Evolutionary conservation across 1,140 invertebrate species (phyloP).

Genomic region (Tribolium castaneum): DNA sequence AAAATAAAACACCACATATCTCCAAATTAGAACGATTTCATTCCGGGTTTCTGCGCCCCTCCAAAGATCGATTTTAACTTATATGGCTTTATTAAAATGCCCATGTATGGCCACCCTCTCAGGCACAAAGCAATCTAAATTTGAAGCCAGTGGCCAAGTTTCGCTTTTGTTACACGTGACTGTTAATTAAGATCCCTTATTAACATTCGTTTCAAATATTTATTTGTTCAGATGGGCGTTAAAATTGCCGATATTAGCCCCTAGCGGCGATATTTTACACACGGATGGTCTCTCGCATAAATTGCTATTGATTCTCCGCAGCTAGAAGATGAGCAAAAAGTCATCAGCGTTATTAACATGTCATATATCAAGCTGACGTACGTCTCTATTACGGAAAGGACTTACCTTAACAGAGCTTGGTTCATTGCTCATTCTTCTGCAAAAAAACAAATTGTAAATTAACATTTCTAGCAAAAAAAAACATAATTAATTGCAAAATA

Average conservation of each 20-base stretch:
- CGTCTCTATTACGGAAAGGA: too few relatives aligned
- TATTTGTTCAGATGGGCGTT: conserved; percentile 36
- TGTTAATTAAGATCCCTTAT: conserved; percentile 37
- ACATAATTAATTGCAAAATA: background rate
- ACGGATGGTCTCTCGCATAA: background rate
- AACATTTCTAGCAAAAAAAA: background rate
- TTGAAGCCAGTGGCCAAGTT: conserved; percentile 32
- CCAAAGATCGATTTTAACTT: conserved; percentile 32
- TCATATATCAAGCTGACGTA: background rate
- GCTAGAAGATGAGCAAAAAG: conserved; percentile 10
- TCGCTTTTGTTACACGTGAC: conserved; percentile 28
- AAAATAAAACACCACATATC: background rate
- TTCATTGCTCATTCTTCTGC: background rate
- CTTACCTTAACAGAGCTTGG: too few relatives aligned
- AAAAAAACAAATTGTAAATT: background rate
- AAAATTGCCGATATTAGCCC: conserved; percentile 31
- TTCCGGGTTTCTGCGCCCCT: background rate
- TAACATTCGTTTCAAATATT: conserved; percentile 42
- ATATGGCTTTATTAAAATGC: conserved; percentile 40
- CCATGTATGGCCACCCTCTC: conserved; percentile 1
- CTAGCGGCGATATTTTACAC: conserved; percentile 18
- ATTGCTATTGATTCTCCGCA: conserved; percentile 6
- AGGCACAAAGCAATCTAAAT: conserved; percentile 34
- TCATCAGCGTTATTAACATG: background rate
- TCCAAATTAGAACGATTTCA: background rate